Base-by-base conservation (phyloP, 2,797 vertebrate species). In the Choloepus didactylus region DNA sequence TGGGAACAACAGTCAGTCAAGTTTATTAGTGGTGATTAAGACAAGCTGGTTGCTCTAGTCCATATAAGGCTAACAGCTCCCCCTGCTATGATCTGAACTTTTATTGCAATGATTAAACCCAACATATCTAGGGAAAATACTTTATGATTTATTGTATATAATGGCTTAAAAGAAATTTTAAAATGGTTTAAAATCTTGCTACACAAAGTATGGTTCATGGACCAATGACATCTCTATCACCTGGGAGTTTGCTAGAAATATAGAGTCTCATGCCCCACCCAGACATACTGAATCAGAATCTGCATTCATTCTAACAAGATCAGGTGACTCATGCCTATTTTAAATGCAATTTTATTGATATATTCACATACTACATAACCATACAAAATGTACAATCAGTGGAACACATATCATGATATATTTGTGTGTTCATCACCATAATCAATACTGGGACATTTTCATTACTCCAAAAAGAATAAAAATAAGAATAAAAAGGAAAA, bases 11-110 rank as follows among this genome's bases (percentile, higher is more conserved):
- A 87, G 67, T 69, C 95, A 87, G 66, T 88, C 93, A 75, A 95
- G 72, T 96, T 87, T 81, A 90, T 93, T 88, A 94, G 90, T 66
- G 83, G 70, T 73, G 93, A 96, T 94, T 72, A 97, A 89, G 88
- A 64, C 83, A 89, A 93, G 44, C 54, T 94, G 90, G 60, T 59
- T 67, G 27, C 38, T 73, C 80, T 81, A 5, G 54, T 79, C 75
- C 51, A 54, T 75, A 51, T 67, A 93, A 87, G 44, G 31, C 76
- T 69, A 91, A 70, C 67, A 88, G 64, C 29, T 90, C 35, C 89
- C 59, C 35, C 7, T 31, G 38, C 66, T 83, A 82, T n/a, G 15
- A 76, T 38, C 49, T 70, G 91, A 66, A 35, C 21, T 41, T 62
- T 85, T 80, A 51, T 15, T 27, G 10, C 56, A 87, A 25, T 81